Base-by-base conservation (phyloP, 2,797 vertebrate genomes). In the Delichon dasypus region DNA sequence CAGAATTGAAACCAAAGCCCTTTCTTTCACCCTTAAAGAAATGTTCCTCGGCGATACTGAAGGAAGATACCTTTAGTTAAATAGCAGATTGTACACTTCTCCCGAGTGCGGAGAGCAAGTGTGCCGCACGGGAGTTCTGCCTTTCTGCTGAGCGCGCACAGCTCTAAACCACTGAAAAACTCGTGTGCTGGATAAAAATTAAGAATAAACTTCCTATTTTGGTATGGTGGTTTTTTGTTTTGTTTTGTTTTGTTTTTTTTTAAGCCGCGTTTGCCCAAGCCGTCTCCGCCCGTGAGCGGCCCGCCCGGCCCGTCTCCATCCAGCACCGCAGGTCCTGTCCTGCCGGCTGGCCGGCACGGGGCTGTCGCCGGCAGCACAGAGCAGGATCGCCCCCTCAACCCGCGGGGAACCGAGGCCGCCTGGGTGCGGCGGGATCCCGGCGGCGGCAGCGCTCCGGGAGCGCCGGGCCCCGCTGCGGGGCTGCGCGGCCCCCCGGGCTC, bases 151-250 rank as follows among this genome's bases (percentile, higher is more conserved):
- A 36, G 50, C 15, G 3, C 5, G 40, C 71, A 23, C 61, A 17
- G 73, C 60, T 12, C 23, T 0, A 25, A 61, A 6, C 32, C 13
- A 2, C 50, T 3, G 47, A 16, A 32, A 38, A 54, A 21, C 73
- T n/a, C 57, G 2, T 1, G 7, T 0, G 16, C 22, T 21, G 13
- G 30, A 5, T 5, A 7, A 16, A 54, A 74, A 42, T 3, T 13
- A 54, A n/a, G 3, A 38, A 3, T 6, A 20, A n/a, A 9, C 16
- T 55, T 17, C 47, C 30, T 14, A 21, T 15, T 0, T 26, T 27
- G 17, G 22, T 9, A 3, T 21, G 9, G n/a, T n/a, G n/a, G n/a
- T n/a, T n/a, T 60, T 26, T 38, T 38, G 10, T 38, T 36, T 36
- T 36, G 34, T 10, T 5, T 5, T 10, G 44, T 29, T 57, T 21